Evolutionary conservation across 2,113 vertebrate species (phyloP).

Genomic region (Dinomys branickii): DNA sequence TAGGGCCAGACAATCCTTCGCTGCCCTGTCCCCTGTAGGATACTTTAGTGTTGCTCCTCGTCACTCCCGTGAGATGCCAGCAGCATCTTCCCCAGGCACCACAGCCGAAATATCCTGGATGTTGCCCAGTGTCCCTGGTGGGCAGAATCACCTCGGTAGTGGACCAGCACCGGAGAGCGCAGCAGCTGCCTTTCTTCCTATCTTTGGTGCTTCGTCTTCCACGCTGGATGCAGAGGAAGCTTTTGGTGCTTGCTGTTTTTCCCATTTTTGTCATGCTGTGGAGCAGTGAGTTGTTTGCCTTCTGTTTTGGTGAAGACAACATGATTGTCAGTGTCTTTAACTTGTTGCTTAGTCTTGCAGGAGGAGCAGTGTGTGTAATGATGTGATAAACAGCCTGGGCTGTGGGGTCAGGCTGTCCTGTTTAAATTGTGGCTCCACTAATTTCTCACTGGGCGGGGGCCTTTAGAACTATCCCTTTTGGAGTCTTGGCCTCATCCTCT

Average conservation of each 20-base stretch:
- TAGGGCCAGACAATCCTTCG: neutral
- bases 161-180: neutral
- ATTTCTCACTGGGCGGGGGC: neutral
- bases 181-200: neutral
- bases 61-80: neutral
- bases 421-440: neutral
- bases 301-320: neutral
- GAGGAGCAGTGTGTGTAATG: neutral
- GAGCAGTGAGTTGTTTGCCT: neutral
- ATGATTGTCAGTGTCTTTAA: neutral
- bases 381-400: neutral
- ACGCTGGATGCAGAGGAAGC: neutral
- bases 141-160: neutral
- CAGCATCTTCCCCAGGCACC: neutral
- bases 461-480: neutral
- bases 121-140: neutral
- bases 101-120: neutral
- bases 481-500: neutral
- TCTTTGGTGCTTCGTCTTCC: neutral
- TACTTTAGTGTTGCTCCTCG: neutral
- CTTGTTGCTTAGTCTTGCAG: neutral
- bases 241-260: neutral
- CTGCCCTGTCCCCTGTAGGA: neutral
- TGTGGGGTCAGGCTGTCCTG: neutral
- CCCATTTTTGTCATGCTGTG: neutral